Conservation (phyloP, 2,888 invertebrate species). For the Spisula solida region DNA sequence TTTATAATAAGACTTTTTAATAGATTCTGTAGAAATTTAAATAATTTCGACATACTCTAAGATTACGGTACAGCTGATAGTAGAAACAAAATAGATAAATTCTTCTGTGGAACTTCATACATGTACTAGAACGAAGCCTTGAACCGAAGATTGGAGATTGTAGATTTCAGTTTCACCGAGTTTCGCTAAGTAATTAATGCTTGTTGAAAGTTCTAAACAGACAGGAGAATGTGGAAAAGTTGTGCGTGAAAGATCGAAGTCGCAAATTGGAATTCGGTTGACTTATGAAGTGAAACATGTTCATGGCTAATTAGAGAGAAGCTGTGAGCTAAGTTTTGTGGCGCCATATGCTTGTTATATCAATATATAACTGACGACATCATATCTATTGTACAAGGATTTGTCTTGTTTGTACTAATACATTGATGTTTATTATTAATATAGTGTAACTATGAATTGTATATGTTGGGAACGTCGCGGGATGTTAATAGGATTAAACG, state of each 20-base stretch:
- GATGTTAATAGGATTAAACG: no score
- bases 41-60: background rate
- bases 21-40: background rate
- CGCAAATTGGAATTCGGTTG: background rate
- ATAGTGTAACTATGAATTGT: no score
- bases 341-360: no score
- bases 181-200: background rate
- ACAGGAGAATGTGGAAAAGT: background rate
- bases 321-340: no score
- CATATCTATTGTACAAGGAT: no score
- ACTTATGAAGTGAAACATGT: slow-evolving; percentile 14
- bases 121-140: background rate
- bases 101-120: background rate
- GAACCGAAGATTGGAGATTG: background rate
- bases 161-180: background rate
- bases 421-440: no score
- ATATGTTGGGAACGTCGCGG: no score
- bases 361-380: no score
- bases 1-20: background rate
- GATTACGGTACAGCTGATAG: background rate
- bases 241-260: background rate
- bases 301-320: background rate
- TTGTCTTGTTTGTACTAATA: no score
- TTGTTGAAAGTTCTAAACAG: background rate
- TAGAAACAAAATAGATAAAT: background rate